Base-by-base conservation (phyloP, 2,113 vertebrate species). In the Heterotis niloticus region DNA sequence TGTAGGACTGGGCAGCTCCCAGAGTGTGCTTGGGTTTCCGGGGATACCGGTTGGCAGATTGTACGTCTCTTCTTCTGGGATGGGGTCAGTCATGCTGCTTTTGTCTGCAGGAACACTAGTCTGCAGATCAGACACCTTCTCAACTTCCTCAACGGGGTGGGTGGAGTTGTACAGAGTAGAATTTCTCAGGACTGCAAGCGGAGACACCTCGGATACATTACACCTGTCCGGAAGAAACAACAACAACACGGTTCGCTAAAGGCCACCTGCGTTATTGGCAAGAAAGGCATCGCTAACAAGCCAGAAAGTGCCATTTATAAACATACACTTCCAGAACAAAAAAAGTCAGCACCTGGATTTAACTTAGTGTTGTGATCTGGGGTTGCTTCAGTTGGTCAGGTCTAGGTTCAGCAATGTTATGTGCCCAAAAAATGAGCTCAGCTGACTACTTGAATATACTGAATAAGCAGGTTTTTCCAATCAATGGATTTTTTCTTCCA, bases 111-210 rank as follows among this genome's bases (percentile, higher is more conserved):
- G 57, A 76, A 81, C 84, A 17, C 34, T 28, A 20, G 18, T 67
- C 3, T 3, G 4, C 34, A 18, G 20, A n/a, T 60, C 29, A 78
- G 66, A 68, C 76, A 79, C 12, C 64, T 54, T 72, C 62, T 26
- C 14, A 3, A 81, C 76, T 1, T 84, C 81, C 66, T 75, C 69
- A 23, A 56, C 62, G 0, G 82, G 34, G 16, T 26, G 20, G 7
- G 79, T 20, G 23, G 87, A 78, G 65, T 88, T 85, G 56, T 85
- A 93, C 34, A 75, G 59, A 0, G 73, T 81, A 17, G 89, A 81
- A 0, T 88, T 77, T 16, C 86, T 86, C 16, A 93, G 78, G 20
- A 83, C 83, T 9, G 92, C 91, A 5, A 88, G 88, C 11, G 81
- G 68, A n/a, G 82, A 67, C 87, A 90, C 81, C 62, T 88, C 74